Conservation (phyloP, 2,888 invertebrate species). For the Ophraella communa region DNA sequence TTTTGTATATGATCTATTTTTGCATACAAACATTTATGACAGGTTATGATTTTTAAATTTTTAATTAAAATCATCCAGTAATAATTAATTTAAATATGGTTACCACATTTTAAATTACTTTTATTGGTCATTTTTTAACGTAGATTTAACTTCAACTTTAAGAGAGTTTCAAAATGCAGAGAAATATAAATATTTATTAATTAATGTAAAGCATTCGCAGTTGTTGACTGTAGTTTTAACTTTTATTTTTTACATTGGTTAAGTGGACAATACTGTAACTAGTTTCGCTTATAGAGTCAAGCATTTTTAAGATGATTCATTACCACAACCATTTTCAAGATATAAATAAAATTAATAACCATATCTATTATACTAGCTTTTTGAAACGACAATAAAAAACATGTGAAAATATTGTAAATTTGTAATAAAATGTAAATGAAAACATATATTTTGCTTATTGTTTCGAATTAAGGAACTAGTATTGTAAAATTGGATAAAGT, state of each 20-base stretch:
- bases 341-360: no score
- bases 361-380: not conserved
- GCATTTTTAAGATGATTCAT: no score
- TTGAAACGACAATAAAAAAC: not conserved
- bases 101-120: not conserved
- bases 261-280: no score
- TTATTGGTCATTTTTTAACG: not conserved
- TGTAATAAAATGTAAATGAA: not conserved
- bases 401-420: constrained; percentile 13
- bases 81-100: not conserved
- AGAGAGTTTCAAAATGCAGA: not conserved
- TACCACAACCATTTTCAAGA: no score
- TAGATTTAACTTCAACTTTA: not conserved
- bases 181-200: no score
- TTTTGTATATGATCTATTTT: not conserved
- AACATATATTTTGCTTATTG: not conserved
- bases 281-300: no score
- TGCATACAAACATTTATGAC: not conserved
- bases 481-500: constrained; percentile 9
- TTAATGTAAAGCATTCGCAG: no score
- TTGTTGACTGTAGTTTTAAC: no score
- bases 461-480: constrained; percentile 4
- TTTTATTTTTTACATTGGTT: no score
- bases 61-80: not conserved
- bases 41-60: not conserved